Base-by-base conservation (phyloP, 1,140 invertebrate genomes). In the Galendromus occidentalis region DNA sequence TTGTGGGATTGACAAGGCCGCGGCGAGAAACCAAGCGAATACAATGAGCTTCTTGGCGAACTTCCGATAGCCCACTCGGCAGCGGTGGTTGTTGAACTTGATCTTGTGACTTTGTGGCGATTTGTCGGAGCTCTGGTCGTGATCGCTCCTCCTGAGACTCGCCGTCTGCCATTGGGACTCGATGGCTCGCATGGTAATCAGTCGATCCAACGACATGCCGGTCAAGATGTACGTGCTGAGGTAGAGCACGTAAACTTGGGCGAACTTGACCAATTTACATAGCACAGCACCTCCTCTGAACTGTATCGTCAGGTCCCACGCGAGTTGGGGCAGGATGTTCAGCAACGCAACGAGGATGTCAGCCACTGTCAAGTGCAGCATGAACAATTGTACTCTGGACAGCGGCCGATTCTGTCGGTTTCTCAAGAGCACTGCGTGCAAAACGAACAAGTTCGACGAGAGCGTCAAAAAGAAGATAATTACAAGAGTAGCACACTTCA, bases 171-270 rank as follows among this genome's bases (percentile, higher is more conserved):
- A 79, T 63, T 84, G 85, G 80, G 89, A 85, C 0, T 47, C 18
- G 14, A 59, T 59, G 86, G 87, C 74, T 66, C 85, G 80, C 1
- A 90, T 84, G 0, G 86, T 87, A 42, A 75, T 72, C 77, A 86
- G 88, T 64, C 86, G 78, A 71, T 89, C 87, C 28, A 88, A 78
- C 6, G 85, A 86, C 69, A 89, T 88, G 9, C 87, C 79, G 4
- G 89, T 86, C 22, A 87, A 76, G 25, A 88, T 81, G 72, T 86
- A 89, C 0, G 87, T 89, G 44, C 86, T 87, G n/a, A 88, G 75
- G 73, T 89, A 87, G 6, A 88, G 77, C 63, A 84, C 83, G 71
- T 86, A 86, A 81, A 87, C 84, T 75, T 89, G 86, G 17, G 85
- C 73, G 70, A 85, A 88, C 74, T 89, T 90, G 69, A 89, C 83